Percentiles rank a stretch among this genome's conserved stretches.
Evolutionary conservation across 2,113 vertebrate species (phyloP).

Genomic region (Toxotes jaculatrix): DNA sequence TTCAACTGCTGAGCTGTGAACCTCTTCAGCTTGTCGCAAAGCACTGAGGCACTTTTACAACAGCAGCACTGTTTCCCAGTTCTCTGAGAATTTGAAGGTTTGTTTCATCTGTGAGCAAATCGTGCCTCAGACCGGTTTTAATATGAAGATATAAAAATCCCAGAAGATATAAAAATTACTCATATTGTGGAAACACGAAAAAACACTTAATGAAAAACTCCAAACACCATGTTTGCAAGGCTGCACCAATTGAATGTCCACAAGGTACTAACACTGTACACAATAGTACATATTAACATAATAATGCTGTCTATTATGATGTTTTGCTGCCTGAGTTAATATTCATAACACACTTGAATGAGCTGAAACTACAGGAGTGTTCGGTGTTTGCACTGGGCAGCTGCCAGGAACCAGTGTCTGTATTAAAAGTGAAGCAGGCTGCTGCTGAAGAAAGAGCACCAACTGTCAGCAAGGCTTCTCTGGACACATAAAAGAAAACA

Average conservation of each 20-base stretch:
- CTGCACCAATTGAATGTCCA: slow-evolving; percentile 4
- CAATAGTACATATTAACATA: slow-evolving; percentile 36
- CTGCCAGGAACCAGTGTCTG: slow-evolving; percentile 28
- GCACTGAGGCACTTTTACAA: neutral
- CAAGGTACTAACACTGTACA: neutral
- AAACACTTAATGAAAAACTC: slow-evolving; percentile 10
- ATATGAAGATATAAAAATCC: neutral
- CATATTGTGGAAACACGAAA: neutral
- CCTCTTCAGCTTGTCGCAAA: neutral
- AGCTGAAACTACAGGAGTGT: neutral
- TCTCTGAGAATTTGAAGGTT: neutral
- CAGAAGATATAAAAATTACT: neutral
- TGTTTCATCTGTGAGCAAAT: neutral
- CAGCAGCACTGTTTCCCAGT: neutral
- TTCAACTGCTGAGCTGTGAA: no score
- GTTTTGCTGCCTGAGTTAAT: slow-evolving; percentile 11
- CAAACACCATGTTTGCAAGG: neutral
- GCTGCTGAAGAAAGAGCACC: neutral
- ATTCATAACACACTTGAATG: slow-evolving; percentile 9
- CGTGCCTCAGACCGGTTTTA: neutral
- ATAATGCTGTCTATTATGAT: slow-evolving; percentile 13
- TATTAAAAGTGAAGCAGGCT: neutral
- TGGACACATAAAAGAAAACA: slow-evolving; percentile 28
- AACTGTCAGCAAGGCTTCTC: slow-evolving; percentile 19
- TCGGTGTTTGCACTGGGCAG: slow-evolving; percentile 8